A percentile compares a stretch with the other conserved stretches of the same genome.
These are phyloP conservation scores for Sialia sialis DNA, from an alignment of 2,113 vertebrate species.

Conservation along the genomic window DNA sequence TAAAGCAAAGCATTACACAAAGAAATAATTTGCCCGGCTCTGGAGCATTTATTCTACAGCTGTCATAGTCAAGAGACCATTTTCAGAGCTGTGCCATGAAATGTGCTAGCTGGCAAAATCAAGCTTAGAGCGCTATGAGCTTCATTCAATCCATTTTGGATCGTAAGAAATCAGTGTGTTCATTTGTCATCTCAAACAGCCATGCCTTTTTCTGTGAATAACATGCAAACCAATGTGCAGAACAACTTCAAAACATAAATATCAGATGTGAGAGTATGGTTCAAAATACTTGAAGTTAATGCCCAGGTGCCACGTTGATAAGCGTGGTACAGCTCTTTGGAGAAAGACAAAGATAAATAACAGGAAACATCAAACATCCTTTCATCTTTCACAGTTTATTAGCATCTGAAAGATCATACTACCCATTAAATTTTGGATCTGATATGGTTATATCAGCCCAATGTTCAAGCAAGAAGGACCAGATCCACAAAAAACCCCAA, in stretches of 20 bases:
- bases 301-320: not conserved
- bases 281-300: not conserved
- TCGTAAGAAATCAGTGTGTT: not conserved
- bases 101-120: not conserved
- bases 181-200: not conserved
- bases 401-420: not conserved
- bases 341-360: not conserved
- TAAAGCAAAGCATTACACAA: not conserved
- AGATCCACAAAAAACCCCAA: not conserved
- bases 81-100: not conserved
- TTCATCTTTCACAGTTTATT: slow-evolving; percentile 9
- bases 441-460: not conserved
- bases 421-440: not conserved
- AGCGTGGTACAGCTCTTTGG: not conserved
- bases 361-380: not conserved
- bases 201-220: not conserved
- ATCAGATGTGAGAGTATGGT: not conserved
- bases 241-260: not conserved
- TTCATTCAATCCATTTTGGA: slow-evolving; percentile 1
- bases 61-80: not conserved
- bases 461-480: not conserved
- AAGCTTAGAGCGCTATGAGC: not conserved
- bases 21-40: not conserved
- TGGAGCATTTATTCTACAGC: not conserved
- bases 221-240: not conserved